Conservation (phyloP, 2,797 vertebrate species). For the Anabacerthia variegaticeps region DNA sequence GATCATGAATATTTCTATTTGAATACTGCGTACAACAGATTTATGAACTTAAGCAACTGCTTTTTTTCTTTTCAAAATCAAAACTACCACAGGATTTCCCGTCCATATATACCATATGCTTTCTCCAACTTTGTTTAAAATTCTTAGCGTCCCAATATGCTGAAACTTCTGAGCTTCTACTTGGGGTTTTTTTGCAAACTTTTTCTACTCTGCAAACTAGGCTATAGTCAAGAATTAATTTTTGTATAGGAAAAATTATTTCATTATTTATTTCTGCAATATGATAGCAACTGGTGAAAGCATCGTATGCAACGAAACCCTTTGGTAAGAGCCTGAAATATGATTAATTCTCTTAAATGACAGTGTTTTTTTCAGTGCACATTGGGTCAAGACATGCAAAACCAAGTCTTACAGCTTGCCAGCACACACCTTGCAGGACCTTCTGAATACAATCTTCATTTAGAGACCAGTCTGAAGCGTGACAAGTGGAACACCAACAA, state of each 20-base stretch:
- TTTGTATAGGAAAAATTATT: background rate
- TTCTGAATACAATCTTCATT: background rate
- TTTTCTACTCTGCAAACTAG: background rate
- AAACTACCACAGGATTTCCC: constrained; percentile 58
- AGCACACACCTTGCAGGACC: background rate
- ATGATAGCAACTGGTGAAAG: background rate
- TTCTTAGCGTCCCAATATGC: background rate
- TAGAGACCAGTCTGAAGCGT: background rate
- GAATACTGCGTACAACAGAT: constrained; percentile 33
- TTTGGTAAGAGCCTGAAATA: constrained; percentile 26
- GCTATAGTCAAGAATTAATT: background rate
- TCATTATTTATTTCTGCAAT: background rate
- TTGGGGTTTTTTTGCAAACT: background rate
- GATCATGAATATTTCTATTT: constrained; percentile 29
- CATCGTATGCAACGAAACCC: background rate
- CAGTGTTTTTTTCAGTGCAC: constrained; percentile 23
- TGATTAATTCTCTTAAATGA: constrained; percentile 42
- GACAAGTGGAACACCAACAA: constrained; percentile 24
- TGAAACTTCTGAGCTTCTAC: background rate
- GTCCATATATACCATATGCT: constrained; percentile 31
- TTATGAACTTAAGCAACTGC: constrained; percentile 30
- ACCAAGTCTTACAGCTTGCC: background rate
- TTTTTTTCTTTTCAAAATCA: constrained; percentile 30
- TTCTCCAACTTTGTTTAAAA: constrained; percentile 12
- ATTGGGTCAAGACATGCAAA: background rate